These are phyloP conservation scores for Champsocephalus gunnari DNA, from an alignment of 2,797 vertebrate genomes.

Conservation along the genomic window DNA sequence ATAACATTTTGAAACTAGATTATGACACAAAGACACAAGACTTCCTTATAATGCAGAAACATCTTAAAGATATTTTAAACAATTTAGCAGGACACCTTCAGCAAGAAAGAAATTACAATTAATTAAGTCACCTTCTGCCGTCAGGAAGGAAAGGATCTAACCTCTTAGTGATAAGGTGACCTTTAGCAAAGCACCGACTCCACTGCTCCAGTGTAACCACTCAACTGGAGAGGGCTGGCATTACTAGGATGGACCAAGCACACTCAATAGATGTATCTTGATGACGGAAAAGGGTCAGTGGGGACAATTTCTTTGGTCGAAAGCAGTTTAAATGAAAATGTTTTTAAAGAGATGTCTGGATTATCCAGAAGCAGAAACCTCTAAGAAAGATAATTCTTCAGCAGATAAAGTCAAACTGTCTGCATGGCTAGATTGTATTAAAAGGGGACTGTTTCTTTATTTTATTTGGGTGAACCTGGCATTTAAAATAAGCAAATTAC, in stretches of 20 bases:
- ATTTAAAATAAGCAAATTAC: conserved; percentile 23
- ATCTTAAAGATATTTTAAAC: background rate
- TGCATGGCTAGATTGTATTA: background rate
- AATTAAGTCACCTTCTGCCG: conserved; percentile 1
- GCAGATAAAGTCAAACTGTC: background rate
- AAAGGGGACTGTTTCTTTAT: background rate
- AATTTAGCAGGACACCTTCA: background rate
- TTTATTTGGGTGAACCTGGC: background rate
- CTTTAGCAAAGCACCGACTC: conserved; percentile 19
- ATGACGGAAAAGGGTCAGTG: conserved; percentile 8
- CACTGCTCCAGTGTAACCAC: background rate
- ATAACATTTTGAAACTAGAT: background rate
- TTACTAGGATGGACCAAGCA: background rate
- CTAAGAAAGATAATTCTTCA: background rate
- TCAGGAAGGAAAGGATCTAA: conserved; percentile 2
- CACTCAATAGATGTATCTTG: background rate
- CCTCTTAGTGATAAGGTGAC: conserved; percentile 13
- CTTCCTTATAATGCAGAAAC: background rate
- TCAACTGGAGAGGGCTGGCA: background rate
- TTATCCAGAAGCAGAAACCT: background rate
- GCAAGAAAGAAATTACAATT: conserved; percentile 7
- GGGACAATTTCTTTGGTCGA: background rate
- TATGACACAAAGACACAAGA: background rate
- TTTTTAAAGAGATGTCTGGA: background rate
- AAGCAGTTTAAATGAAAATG: background rate